Base-by-base conservation (phyloP, 2,797 vertebrate genomes). In the Anguilla obscura region DNA sequence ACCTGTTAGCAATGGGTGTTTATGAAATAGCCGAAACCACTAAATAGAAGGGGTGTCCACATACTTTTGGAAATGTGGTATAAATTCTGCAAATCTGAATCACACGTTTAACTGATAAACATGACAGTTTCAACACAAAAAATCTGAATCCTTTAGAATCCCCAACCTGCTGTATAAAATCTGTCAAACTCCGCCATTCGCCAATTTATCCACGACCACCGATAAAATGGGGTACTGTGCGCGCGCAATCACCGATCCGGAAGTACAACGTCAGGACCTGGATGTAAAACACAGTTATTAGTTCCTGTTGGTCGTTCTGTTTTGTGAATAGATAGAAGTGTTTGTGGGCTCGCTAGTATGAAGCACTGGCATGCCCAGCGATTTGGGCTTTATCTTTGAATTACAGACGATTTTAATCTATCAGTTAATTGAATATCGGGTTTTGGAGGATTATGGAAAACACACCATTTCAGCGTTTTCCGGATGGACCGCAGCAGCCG, bases 401-500 rank as follows among this genome's bases (percentile, higher is more conserved):
- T n/a, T n/a, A 10, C 45, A 48, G 33, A 79, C 69, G 33, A 8
- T 69, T 21, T 21, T 24, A 1, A 36, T 5, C 3, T 10, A 82
- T 24, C 4, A 82, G 21, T 50, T 5, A 48, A 40, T 33, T 5
- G 56, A 60, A 33, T 3, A 58, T 84, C 66, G 40, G 9, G 84
- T 36, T 69, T 14, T 8, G 33, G 21, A 30, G 45, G 24, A 60
- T 48, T 36, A 88, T 88, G 80, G 87, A 89, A 48, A 66, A 79
- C 76, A 40, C 50, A 76, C 30, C 45, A 21, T 86, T 83, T 82
- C 86, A 69, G 21, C 60, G 45, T 66, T 89, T 76, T 84, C 88
- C 85, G 4, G 82, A 27, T 10, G 88, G 56, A 89, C 88, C 58
- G 52, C 88, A 87, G 74, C 50, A 56, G 24, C 10, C 27, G n/a